Evolutionary conservation across 2,888 invertebrate species (phyloP), one percentile per base, ranked within the genome.

Genomic region (Mesorhabditis spiculigera): DNA sequence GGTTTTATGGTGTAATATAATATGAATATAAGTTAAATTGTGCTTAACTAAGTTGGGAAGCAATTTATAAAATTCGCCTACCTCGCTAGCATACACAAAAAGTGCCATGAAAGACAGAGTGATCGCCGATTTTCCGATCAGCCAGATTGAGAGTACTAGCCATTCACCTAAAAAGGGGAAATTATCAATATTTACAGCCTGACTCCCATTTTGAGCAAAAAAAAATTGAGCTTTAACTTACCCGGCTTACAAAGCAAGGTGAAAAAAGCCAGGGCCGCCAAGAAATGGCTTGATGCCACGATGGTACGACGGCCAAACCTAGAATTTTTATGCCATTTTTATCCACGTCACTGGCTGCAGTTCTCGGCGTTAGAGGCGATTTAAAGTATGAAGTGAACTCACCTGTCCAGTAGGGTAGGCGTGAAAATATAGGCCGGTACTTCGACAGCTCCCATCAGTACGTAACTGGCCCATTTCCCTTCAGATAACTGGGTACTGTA

Each of bases 91-190:
- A 66, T 76, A 80, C 58, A 80, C 80, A 61, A 78, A 81, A 42
- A 81, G 73, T 28, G 72, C 62, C 68, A 78, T 80, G 69, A 80
- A 80, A 4, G 74, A 71, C 43, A 75, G 73, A 6, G 76, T 69
- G n/a, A 80, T 81, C 28, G 73, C 72, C 63, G 81, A 80, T 65
- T 80, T 80, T 28, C 72, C 81, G 41, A 75, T 45, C 44, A 80
- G 68, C 80, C 80, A 80, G 42, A 73, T 63, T 5, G 66, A 28
- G n/a, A 80, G 65, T 16, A 10, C n/a, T 10, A 66, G n/a, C 16
- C 28, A 50, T 4, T 45, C 45, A n/a, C 58, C 58, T 50, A 50
- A 50, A 50, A 13, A 13, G 8, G 8, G 8, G 28, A 50, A 50
- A 50, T 50, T 50, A 50, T 50, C 58, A 1, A 50, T 50, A 1